Percentiles rank a stretch among this genome's conserved stretches.
Conservation (phyloP, 2,113 vertebrate genomes). For the Quiscalus mexicanus region DNA sequence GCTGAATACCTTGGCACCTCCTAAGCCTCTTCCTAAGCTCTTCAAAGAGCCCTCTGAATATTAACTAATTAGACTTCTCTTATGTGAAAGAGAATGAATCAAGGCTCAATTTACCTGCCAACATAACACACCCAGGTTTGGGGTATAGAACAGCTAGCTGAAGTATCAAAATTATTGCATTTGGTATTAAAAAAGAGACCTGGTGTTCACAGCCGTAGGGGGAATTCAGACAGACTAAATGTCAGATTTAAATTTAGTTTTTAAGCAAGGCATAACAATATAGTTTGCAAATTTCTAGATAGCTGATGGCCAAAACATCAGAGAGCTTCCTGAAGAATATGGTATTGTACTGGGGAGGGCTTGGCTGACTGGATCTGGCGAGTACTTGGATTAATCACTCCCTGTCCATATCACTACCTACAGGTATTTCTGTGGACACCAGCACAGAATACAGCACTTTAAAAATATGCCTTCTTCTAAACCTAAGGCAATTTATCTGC, state of each 20-base stretch:
- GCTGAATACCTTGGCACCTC: background rate
- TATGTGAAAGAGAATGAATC: background rate
- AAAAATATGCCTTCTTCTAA: conserved; percentile 22
- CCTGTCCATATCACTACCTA: background rate
- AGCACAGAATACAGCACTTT: background rate
- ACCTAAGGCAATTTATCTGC: background rate
- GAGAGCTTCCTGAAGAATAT: background rate
- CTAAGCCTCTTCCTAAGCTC: too few relatives aligned
- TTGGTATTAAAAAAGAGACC: background rate
- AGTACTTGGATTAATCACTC: background rate
- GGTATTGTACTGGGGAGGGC: background rate
- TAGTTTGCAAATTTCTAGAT: background rate
- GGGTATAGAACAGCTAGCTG: background rate
- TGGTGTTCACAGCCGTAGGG: background rate
- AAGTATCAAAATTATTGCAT: background rate
- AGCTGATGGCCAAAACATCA: background rate
- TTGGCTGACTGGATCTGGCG: background rate
- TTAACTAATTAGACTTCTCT: background rate
- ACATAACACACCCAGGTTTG: background rate
- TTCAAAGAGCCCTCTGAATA: background rate
- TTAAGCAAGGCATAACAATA: background rate
- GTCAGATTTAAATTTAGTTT: background rate
- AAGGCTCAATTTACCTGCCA: conserved; percentile 10
- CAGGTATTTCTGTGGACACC: background rate
- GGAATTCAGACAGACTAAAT: background rate